These are phyloP conservation scores for Aramus guarauna DNA, from an alignment of 2,113 vertebrate species.

Conservation along the genomic window DNA sequence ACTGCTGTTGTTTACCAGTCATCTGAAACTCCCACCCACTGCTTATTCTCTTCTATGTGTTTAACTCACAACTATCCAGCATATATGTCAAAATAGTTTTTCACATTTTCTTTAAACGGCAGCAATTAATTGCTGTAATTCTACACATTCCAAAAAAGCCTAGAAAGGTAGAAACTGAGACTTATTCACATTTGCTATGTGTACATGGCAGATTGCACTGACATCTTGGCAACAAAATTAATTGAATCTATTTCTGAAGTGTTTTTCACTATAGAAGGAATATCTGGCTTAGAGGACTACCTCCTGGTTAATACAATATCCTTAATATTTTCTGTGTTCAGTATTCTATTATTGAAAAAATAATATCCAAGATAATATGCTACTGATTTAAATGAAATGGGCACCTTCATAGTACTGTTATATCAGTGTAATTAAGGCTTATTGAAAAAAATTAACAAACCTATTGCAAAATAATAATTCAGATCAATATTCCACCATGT, in stretches of 20 bases:
- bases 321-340: not conserved
- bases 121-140: slow-evolving; percentile 23
- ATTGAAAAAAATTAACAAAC: not conserved
- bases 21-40: not conserved
- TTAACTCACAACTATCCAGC: not conserved
- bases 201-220: not conserved
- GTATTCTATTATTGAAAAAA: not conserved
- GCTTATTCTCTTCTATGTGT: not conserved
- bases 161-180: not conserved
- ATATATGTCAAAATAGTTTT: not conserved
- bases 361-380: not conserved
- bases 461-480: not conserved
- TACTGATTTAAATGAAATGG: not conserved
- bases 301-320: not conserved
- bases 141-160: not conserved
- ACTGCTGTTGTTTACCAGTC: slow-evolving; percentile 39
- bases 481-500: not conserved
- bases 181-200: not conserved
- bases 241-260: not conserved
- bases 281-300: not conserved
- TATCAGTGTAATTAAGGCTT: not conserved
- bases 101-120: not conserved
- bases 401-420: not conserved
- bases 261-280: not conserved
- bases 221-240: not conserved